These are phyloP conservation scores for Bibio marci DNA, from an alignment of 2,888 invertebrate genomes.

Conservation along the genomic window DNA sequence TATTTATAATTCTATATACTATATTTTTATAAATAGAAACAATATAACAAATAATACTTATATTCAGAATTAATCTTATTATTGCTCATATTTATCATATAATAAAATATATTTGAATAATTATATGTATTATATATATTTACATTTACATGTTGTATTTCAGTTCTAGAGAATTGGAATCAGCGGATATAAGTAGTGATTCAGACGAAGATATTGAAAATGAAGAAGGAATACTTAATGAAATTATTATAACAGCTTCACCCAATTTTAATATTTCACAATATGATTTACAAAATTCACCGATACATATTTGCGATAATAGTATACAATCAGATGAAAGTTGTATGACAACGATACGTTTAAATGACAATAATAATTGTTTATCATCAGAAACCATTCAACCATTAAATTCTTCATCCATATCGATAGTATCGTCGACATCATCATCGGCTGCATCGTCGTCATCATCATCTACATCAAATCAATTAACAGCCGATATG, in stretches of 20 bases:
- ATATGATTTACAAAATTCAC: constrained; percentile 25
- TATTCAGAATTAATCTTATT: no score
- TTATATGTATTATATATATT: no score
- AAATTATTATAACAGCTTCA: constrained; percentile 22
- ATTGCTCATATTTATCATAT: no score
- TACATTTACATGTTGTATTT: no score
- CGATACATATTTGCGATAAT: constrained; percentile 28
- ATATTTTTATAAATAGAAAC: no score
- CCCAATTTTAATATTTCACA: constrained; percentile 17
- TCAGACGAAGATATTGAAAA: constrained; percentile 20
- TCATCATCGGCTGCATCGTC: constrained; percentile 1
- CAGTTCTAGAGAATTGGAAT: constrained; percentile 30
- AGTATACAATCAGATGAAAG: constrained; percentile 26
- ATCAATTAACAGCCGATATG: constrained; percentile 27
- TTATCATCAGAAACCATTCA: constrained; percentile 2
- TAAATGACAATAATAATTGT: constrained; percentile 4
- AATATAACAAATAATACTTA: no score
- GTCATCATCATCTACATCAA: constrained; percentile 13
- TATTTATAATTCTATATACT: no score
- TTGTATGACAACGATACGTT: constrained; percentile 9
- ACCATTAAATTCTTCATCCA: constrained; percentile 4
- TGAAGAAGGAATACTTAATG: constrained; percentile 16
- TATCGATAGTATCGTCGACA: constrained; percentile 4
- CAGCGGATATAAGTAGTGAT: constrained; percentile 29
- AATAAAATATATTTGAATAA: no score